Evolutionary conservation across 2,888 invertebrate genomes (phyloP).

Genomic region (Cantharis rufa): DNA sequence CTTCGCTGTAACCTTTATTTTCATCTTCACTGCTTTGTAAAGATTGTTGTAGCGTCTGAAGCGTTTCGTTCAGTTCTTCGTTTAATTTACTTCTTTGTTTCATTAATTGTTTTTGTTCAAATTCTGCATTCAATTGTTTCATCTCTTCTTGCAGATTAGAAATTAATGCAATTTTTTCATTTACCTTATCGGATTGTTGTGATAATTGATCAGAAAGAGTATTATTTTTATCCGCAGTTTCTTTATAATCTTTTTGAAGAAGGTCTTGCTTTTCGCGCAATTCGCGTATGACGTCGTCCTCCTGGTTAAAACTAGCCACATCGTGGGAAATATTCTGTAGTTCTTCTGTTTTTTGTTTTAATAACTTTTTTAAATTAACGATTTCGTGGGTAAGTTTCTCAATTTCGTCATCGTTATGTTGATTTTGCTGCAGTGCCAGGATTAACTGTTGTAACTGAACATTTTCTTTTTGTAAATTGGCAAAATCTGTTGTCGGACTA

Average conservation of each 20-base stretch:
- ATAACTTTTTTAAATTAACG: neutral
- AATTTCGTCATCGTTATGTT: neutral
- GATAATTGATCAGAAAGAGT: neutral
- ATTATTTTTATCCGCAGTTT: neutral
- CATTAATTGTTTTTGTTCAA: neutral
- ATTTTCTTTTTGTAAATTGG: conserved; percentile 7
- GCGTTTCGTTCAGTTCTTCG: neutral
- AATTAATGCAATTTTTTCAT: neutral
- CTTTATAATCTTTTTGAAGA: conserved; percentile 4
- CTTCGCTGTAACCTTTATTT: neutral
- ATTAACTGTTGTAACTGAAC: neutral
- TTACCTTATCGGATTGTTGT: neutral
- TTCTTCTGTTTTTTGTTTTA: neutral
- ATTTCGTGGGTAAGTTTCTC: neutral
- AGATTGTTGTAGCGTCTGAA: neutral
- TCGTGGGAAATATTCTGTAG: neutral
- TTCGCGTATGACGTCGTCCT: neutral
- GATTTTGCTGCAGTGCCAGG: neutral
- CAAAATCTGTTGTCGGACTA: neutral
- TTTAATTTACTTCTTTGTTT: neutral
- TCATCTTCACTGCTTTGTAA: neutral
- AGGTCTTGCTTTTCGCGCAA: neutral
- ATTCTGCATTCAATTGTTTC: neutral
- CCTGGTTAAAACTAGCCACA: neutral
- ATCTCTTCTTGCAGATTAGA: neutral